Percentiles rank a stretch among this genome's conserved stretches.
Conservation (phyloP, 2,888 invertebrate species). For the Papilio demoleus region DNA sequence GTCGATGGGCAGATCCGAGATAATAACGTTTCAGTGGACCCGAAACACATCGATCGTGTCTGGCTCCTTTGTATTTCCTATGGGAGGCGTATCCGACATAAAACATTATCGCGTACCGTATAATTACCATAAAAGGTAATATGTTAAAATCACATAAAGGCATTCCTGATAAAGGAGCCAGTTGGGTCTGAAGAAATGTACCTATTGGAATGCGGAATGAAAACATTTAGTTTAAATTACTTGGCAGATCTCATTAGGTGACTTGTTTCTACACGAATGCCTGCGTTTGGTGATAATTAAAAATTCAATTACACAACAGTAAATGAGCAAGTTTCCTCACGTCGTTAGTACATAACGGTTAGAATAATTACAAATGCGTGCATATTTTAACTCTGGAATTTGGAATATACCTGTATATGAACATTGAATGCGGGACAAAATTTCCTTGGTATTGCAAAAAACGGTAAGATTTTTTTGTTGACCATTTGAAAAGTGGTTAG, state of each 20-base stretch:
- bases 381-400: slow-evolving; percentile 17
- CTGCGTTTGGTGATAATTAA: slow-evolving; percentile 32
- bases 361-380: slow-evolving; percentile 22
- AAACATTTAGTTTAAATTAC: slow-evolving; percentile 21
- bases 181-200: slow-evolving; percentile 24
- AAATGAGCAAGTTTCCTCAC: slow-evolving; percentile 23
- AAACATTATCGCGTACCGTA: not conserved
- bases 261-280: slow-evolving; percentile 28
- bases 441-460: not conserved
- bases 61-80: slow-evolving; percentile 35
- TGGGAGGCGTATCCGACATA: not conserved
- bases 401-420: not conserved
- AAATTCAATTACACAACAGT: slow-evolving; percentile 27
- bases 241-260: slow-evolving; percentile 21
- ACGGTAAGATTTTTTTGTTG: not conserved
- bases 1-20: slow-evolving; percentile 63
- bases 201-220: slow-evolving; percentile 31
- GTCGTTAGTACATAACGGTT: slow-evolving; percentile 14
- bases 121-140: slow-evolving; percentile 12
- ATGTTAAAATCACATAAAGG: not conserved
- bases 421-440: not conserved
- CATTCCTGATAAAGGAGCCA: not conserved
- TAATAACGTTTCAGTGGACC: slow-evolving; percentile 54
- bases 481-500: not conserved
- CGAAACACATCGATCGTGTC: slow-evolving; percentile 45